Percentiles rank a stretch among this genome's conserved stretches.
These are phyloP conservation scores for Sphenopsis melanotis DNA, from an alignment of 2,797 vertebrate species.

Conservation along the genomic window DNA sequence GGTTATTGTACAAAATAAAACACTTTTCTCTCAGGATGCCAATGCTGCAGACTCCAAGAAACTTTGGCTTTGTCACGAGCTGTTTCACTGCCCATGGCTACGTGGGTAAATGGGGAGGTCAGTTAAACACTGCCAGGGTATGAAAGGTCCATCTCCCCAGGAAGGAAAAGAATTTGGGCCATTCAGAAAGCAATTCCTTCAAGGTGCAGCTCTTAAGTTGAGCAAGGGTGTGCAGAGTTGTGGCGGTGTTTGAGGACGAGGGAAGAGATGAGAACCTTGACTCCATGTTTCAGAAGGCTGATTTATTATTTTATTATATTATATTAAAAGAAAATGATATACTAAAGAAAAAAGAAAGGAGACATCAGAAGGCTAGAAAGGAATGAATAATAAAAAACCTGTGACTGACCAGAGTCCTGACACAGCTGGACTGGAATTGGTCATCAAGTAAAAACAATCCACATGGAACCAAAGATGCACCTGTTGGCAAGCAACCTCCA, in stretches of 20 bases:
- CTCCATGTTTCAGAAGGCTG: background rate
- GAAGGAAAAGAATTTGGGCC: background rate
- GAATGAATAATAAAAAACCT: background rate
- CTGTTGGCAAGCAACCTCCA: too few species aligned
- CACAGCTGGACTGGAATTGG: too few species aligned
- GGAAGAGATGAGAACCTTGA: background rate
- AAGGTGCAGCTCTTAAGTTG: background rate
- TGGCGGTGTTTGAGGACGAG: background rate
- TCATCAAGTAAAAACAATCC: too few species aligned
- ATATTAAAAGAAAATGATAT: background rate
- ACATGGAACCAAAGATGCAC: too few species aligned
- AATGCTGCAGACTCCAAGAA: background rate
- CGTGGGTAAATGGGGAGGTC: accelerated
- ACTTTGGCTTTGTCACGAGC: background rate
- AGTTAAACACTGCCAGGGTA: background rate
- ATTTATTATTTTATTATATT: too few species aligned
- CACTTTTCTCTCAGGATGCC: background rate
- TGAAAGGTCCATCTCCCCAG: background rate
- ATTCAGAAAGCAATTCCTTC: background rate
- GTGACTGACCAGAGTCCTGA: background rate
- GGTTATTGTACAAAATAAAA: background rate
- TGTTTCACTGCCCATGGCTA: background rate
- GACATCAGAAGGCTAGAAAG: background rate
- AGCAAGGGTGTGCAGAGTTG: background rate
- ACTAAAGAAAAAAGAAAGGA: background rate